These are phyloP conservation scores for Balaeniceps rex DNA, from an alignment of 2,113 vertebrate genomes.

Conservation along the genomic window DNA sequence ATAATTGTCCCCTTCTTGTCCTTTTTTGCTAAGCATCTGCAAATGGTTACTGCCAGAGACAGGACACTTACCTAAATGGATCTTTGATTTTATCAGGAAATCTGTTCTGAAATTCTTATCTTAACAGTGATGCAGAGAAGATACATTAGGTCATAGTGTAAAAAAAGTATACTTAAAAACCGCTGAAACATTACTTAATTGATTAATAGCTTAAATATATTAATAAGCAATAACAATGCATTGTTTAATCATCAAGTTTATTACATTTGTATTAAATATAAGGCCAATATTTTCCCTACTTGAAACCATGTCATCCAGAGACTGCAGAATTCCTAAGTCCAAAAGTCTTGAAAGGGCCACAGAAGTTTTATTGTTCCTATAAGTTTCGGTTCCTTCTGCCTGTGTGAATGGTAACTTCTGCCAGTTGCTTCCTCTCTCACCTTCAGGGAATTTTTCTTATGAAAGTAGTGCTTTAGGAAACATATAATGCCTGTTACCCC, in stretches of 20 bases:
- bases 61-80: background rate
- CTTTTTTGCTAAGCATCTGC: background rate
- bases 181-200: background rate
- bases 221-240: background rate
- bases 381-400: background rate
- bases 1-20: background rate
- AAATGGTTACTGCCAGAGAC: background rate
- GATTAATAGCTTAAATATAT: background rate
- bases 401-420: background rate
- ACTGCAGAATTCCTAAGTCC: background rate
- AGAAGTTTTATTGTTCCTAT: background rate
- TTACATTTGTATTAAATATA: background rate
- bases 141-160: background rate
- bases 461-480: background rate
- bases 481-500: background rate
- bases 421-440: background rate
- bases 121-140: background rate
- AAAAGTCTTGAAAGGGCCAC: background rate
- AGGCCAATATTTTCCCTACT: background rate
- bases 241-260: background rate
- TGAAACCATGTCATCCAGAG: background rate
- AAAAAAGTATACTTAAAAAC: background rate
- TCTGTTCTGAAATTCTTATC: background rate
- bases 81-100: background rate
- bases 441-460: background rate